Evolutionary conservation across 2,888 invertebrate genomes (phyloP), one percentile per base, ranked within the genome.

Genomic region (Miltochrista miniata): DNA sequence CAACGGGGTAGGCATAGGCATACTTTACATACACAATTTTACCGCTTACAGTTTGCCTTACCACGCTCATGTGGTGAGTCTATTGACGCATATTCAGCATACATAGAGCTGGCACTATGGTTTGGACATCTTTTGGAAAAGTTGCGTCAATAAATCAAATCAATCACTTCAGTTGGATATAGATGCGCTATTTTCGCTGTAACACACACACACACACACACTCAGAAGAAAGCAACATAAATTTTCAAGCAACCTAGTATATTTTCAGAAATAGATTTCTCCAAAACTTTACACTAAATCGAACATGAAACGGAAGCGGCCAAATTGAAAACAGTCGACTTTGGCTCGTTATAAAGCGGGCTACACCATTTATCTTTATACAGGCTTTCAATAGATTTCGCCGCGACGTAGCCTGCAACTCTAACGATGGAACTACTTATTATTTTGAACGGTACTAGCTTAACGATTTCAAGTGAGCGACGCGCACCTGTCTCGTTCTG

Each of bases 271-370:
- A 72, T 70, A 71, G 68, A 74, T 79, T 78, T 64, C 44, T 54
- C 74, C 73, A 63, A 72, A 72, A 81, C 79, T 81, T 84, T 74
- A 83, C 79, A 83, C 83, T 75, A 83, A 86, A 87, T 85, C 83
- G 81, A 81, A 80, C 72, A 72, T 74, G 75, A 77, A 80, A 72
- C 69, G 65, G 56, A 74, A 64, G 63, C 72, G 73, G 76, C 79
- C 81, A 87, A 90, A 90, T 89, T 89, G 90, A 88, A 89, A 90
- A 87, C 90, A 90, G 87, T 86, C 83, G 85, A 85, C 76, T 84
- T 78, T 68, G 79, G 76, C 88, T 90, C 88, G 90, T 90, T 90
- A 90, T 81, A 78, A 79, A 83, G 79, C 81, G 83, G 83, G 79
- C 74, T 87, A 68, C 68, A 78, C 84, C 89, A 89, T 90, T 90